Percentiles rank a stretch among this genome's conserved stretches.
phyloP scores from a whole-genome alignment of 2,888 invertebrate genomes.

The Disparrhopalites patrizii region DNA sequence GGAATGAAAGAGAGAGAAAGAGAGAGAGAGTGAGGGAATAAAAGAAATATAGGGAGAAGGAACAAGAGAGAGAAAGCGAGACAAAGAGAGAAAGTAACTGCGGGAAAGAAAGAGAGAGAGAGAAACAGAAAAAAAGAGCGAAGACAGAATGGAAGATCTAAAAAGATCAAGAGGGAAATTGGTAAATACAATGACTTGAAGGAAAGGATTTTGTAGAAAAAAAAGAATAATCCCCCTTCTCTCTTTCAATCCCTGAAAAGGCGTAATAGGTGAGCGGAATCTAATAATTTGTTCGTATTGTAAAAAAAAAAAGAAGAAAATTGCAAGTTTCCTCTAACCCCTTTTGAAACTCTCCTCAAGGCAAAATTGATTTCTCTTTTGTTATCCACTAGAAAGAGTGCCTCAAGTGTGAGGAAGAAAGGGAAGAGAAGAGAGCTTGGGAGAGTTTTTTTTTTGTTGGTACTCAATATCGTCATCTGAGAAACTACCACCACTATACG shows the following conservation, averaged over 20 bases:
- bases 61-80: neutral
- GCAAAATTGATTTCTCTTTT: neutral
- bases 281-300: constrained; percentile 8
- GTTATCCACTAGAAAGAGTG: neutral
- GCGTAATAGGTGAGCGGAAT: neutral
- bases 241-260: no score
- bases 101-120: neutral
- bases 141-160: neutral
- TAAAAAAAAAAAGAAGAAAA: no score
- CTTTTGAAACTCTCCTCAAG: neutral
- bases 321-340: no score
- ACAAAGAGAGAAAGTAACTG: neutral
- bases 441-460: neutral
- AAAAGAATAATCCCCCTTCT: no score
- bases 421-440: neutral
- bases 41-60: neutral
- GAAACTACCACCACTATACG: no score
- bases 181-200: neutral
- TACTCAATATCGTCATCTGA: neutral
- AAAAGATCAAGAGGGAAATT: neutral
- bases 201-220: no score
- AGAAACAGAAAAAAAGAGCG: neutral
- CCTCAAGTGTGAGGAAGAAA: neutral
- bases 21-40: neutral
- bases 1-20: neutral